phyloP scores from a whole-genome alignment of 2,888 invertebrate species.

The Archips crataeganus region DNA sequence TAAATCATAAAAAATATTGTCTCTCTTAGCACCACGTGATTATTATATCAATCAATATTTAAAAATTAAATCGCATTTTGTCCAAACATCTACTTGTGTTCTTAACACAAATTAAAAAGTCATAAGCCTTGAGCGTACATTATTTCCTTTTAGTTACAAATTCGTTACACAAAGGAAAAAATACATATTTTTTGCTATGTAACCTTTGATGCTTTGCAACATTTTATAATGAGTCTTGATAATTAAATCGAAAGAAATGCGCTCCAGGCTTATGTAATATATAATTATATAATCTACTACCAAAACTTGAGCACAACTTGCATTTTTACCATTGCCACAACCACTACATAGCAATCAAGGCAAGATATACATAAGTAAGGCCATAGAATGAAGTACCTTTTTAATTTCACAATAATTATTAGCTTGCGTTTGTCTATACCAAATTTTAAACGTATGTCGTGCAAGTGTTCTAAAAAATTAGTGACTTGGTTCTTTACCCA shows the following conservation, averaged over 20 bases:
- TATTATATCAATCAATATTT: constrained; percentile 40
- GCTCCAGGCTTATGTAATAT: not conserved
- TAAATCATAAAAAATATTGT: constrained; percentile 57
- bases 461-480: no score
- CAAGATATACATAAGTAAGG: constrained; percentile 56
- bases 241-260: not conserved
- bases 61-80: constrained; percentile 3
- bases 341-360: constrained; percentile 79
- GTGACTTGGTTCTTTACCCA: no score
- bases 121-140: constrained; percentile 9
- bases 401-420: not conserved
- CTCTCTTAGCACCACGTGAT: constrained; percentile 70
- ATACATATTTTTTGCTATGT: not conserved
- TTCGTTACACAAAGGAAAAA: not conserved
- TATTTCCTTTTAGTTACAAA: not conserved
- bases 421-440: no score
- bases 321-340: constrained; percentile 60
- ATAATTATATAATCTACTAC: constrained; percentile 50
- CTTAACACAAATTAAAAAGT: constrained; percentile 15
- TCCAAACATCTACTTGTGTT: constrained; percentile 23
- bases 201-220: not conserved
- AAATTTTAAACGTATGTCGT: no score
- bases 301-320: constrained; percentile 69
- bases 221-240: not conserved
- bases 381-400: not conserved